These are phyloP conservation scores for Pygoscelis adeliae DNA, from an alignment of 2,113 vertebrate species.

Conservation along the genomic window DNA sequence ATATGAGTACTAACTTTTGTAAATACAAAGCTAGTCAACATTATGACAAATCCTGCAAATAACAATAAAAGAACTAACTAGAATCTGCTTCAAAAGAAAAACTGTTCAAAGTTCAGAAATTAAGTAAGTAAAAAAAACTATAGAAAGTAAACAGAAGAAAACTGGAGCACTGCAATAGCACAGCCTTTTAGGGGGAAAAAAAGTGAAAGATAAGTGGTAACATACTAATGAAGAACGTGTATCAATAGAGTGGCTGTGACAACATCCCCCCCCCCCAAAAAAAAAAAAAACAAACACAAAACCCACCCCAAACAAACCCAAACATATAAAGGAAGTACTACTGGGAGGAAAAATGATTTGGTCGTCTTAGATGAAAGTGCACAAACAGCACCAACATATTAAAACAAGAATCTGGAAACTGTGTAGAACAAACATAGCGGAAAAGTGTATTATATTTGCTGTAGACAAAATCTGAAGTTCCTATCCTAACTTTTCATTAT, in stretches of 20 bases:
- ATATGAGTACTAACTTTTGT: neutral
- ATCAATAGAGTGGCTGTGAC: neutral
- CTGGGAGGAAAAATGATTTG: neutral
- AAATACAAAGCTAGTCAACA: neutral
- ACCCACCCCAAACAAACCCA: neutral
- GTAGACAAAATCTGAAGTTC: neutral
- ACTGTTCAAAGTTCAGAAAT: neutral
- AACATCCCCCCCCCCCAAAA: neutral
- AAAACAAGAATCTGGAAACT: constrained; percentile 17
- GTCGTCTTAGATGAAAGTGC: neutral
- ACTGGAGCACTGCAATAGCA: neutral
- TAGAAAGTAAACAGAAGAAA: constrained; percentile 1
- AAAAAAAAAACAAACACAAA: neutral
- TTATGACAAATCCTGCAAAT: neutral
- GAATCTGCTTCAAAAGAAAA: constrained; percentile 11
- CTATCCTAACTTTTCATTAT: neutral
- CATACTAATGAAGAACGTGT: neutral
- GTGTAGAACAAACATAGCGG: neutral
- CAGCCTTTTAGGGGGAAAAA: neutral
- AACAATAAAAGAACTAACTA: neutral
- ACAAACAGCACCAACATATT: neutral
- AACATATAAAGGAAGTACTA: neutral
- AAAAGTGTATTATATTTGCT: neutral
- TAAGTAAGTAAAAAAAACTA: constrained; percentile 27
- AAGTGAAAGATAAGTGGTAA: neutral